Evolutionary conservation across 2,888 invertebrate species (phyloP), one percentile per base, ranked within the genome.

Genomic region (Cheilosia vernalis): DNA sequence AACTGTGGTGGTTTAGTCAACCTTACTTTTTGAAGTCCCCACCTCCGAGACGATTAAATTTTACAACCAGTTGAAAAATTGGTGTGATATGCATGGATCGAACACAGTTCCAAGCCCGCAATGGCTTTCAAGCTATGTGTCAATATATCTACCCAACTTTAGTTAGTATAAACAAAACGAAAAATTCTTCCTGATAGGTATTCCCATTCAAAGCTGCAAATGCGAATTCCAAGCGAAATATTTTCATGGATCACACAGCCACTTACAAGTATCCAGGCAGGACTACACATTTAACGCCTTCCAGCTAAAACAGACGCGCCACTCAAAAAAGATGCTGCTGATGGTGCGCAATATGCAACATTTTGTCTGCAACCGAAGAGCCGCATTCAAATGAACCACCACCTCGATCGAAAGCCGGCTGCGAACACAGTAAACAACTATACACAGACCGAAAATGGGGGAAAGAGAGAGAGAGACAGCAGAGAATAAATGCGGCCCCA

Each of bases 231-330:
- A 82, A 64, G 61, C 61, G 47, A 76, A 64, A 58, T 42, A 61
- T 56, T 80, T 61, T 40, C 27, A 72, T 72, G 76, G 76, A 81
- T 70, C 84, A 87, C 80, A 87, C 85, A 80, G 86, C 70, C 64
- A 87, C 55, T 83, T 67, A 87, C 37, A 87, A 64, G 69, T 58
- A 70, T 61, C 64, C 84, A 85, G 87, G 82, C 84, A 87, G 87
- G 82, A 87, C 82, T 79, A 82, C 81, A 87, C 10, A 37, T 81
- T 73, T 76, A 47, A 78, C 76, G 87, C 87, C 87, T 79, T 79
- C 53, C 66, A 82, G 87, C 85, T 17, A 83, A 80, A 86, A 83
- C 85, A 80, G 86, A 78, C 87, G 79, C 83, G 83, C 80, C 81
- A 81, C 78, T 87, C 81, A 78, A 82, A 77, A 76, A 78, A 78